Evolutionary conservation across 2,888 invertebrate genomes (phyloP).

Genomic region (Dione juno): DNA sequence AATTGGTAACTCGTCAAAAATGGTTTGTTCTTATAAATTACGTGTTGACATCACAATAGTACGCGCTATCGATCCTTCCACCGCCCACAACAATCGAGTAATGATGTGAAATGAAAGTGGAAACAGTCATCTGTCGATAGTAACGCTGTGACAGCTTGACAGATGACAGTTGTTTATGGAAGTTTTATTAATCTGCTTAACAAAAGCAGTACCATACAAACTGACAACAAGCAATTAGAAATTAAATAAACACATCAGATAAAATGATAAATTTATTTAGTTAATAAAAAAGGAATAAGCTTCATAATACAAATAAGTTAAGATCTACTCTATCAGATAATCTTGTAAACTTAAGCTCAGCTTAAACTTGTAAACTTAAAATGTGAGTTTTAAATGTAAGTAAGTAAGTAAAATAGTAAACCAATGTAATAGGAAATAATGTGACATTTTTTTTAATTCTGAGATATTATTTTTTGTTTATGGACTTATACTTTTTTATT

Average conservation of each 20-base stretch:
- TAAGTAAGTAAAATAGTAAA: too few relatives aligned
- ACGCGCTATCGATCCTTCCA: slow-evolving; percentile 58
- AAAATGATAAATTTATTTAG: not conserved
- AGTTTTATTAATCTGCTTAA: slow-evolving; percentile 14
- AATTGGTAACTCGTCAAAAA: slow-evolving; percentile 36
- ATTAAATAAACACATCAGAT: not conserved
- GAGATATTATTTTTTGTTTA: too few relatives aligned
- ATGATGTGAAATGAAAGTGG: slow-evolving; percentile 25
- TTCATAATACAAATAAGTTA: not conserved
- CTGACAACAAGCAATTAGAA: not conserved
- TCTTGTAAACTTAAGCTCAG: too few relatives aligned
- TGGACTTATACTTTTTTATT: too few relatives aligned
- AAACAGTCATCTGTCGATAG: slow-evolving; percentile 29
- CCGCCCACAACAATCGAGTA: slow-evolving; percentile 46
- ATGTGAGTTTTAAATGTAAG: too few relatives aligned
- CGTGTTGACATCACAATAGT: slow-evolving; percentile 71
- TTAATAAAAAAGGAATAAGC: not conserved
- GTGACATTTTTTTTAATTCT: not conserved
- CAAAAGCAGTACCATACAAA: not conserved
- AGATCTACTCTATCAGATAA: not conserved
- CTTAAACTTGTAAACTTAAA: too few relatives aligned
- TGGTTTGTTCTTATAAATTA: slow-evolving; percentile 50
- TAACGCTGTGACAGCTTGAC: slow-evolving; percentile 9
- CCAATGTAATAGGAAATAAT: not conserved
- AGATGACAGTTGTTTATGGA: slow-evolving; percentile 14